A percentile compares a stretch with the other conserved stretches of the same genome.
phyloP scores from a whole-genome alignment of 2,888 invertebrate species.

The Formica aserva region DNA sequence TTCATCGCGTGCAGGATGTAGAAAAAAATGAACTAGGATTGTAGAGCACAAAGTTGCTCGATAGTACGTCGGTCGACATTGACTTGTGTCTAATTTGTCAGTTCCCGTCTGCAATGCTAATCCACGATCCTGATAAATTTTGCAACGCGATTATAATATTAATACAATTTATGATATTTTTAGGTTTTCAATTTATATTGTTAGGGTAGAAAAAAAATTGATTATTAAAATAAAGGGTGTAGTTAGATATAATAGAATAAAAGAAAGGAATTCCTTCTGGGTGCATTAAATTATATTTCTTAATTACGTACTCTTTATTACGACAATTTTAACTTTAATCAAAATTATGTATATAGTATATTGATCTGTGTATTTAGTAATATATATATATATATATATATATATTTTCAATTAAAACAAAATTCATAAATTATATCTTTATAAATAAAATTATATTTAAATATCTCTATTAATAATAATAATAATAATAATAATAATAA shows the following conservation, averaged over 20 bases:
- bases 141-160: background rate
- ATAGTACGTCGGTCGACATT: background rate
- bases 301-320: background rate
- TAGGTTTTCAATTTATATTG: background rate
- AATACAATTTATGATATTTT: background rate
- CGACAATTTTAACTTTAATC: background rate
- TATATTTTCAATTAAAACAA: background rate
- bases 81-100: background rate
- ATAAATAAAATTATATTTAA: background rate
- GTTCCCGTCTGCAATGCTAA: background rate
- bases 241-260: background rate
- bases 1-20: conserved; percentile 6
- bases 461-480: background rate
- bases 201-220: background rate
- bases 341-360: background rate
- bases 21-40: background rate
- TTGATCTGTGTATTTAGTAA: background rate
- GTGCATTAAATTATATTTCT: too few relatives aligned
- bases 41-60: background rate
- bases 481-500: too few relatives aligned
- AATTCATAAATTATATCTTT: background rate
- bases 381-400: too few relatives aligned
- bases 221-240: background rate
- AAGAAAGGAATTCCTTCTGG: background rate
- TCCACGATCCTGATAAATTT: background rate